These are phyloP conservation scores for Apistogramma diplotaenia DNA, from an alignment of 2,113 vertebrate species.

Conservation along the genomic window DNA sequence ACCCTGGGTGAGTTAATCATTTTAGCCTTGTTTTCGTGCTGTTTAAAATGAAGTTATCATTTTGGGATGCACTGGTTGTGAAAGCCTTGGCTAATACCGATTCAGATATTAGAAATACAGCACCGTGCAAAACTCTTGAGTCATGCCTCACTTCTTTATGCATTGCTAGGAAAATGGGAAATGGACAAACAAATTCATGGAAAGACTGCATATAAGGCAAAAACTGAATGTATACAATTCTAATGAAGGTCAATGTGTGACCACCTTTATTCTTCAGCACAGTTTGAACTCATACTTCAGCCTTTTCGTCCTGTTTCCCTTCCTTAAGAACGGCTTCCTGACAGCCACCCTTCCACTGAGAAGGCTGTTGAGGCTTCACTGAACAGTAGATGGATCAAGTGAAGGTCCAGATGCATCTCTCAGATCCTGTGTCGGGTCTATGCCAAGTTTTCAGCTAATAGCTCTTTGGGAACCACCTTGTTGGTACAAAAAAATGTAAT, in stretches of 20 bases:
- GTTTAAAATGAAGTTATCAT: neutral
- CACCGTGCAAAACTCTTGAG: neutral
- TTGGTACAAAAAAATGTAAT: too few relatives aligned
- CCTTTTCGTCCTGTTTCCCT: too few relatives aligned
- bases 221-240: neutral
- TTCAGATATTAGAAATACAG: neutral
- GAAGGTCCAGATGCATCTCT: too few relatives aligned
- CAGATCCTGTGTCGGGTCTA: too few relatives aligned
- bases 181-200: too few relatives aligned
- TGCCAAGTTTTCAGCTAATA: too few relatives aligned
- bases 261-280: neutral
- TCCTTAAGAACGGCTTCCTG: too few relatives aligned
- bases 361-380: too few relatives aligned
- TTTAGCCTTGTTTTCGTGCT: neutral
- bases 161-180: neutral
- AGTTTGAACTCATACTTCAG: neutral
- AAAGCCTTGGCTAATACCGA: neutral
- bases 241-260: neutral
- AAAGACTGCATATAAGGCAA: neutral
- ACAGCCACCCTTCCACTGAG: too few relatives aligned
- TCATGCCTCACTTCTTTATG: neutral
- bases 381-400: too few relatives aligned
- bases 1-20: conserved; percentile 83
- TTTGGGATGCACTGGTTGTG: neutral
- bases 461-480: too few relatives aligned